Percentiles rank a stretch among this genome's conserved stretches.
These are phyloP conservation scores for Chouioia cunea DNA, from an alignment of 2,888 invertebrate species.

Conservation along the genomic window DNA sequence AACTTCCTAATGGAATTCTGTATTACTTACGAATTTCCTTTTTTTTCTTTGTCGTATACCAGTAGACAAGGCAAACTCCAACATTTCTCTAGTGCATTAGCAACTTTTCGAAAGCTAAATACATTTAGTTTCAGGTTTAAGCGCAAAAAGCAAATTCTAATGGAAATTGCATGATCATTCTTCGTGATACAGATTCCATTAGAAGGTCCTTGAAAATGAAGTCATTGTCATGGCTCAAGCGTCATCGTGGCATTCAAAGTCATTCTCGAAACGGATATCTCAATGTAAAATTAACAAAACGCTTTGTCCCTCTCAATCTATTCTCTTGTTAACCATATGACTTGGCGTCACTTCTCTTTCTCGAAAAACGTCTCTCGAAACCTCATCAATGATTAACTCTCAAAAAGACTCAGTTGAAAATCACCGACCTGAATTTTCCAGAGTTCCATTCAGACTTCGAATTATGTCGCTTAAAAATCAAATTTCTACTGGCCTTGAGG, in stretches of 20 bases:
- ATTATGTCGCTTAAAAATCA: constrained; percentile 32
- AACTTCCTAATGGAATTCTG: constrained; percentile 49
- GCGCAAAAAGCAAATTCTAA: too few species aligned
- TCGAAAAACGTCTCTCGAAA: too few species aligned
- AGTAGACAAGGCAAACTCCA: constrained; percentile 12
- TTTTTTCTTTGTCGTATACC: constrained; percentile 13
- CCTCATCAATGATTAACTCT: neutral
- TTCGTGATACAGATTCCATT: too few species aligned
- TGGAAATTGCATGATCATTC: too few species aligned
- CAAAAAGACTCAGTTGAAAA: constrained; percentile 27
- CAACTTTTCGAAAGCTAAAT: constrained; percentile 1
- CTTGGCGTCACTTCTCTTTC: too few species aligned
- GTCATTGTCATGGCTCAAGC: too few species aligned
- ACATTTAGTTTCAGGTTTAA: too few species aligned
- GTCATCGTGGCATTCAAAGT: too few species aligned
- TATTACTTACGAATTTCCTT: constrained; percentile 36
- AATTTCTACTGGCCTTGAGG: constrained; percentile 42
- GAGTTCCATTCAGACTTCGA: constrained; percentile 25
- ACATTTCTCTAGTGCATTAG: constrained; percentile 13
- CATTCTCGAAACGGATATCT: too few species aligned
- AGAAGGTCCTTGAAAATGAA: too few species aligned
- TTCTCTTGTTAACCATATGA: too few species aligned
- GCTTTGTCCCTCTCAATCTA: neutral
- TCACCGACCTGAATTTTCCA: constrained; percentile 21
- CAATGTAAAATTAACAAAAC: too few species aligned